Evolutionary conservation across 2,888 invertebrate species (phyloP).

Genomic region (Biston betularia): DNA sequence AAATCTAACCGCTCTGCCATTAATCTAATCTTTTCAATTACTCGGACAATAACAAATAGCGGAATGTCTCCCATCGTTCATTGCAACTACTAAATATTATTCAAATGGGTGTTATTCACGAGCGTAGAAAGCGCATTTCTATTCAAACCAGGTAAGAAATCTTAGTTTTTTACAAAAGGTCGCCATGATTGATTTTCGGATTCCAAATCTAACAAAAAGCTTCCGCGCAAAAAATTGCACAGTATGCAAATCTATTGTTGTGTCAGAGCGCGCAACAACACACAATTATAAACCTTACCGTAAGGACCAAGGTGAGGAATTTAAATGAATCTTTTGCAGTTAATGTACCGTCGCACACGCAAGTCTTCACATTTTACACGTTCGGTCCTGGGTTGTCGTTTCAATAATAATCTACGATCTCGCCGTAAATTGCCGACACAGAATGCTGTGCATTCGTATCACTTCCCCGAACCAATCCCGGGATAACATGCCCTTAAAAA

Average conservation of each 20-base stretch:
- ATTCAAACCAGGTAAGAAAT: conserved; percentile 50
- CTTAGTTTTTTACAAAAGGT: conserved; percentile 44
- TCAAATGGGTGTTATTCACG: conserved; percentile 27
- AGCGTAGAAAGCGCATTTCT: conserved; percentile 35
- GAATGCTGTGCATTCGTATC: conserved; percentile 5
- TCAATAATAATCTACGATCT: conserved; percentile 44
- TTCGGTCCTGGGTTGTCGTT: conserved; percentile 33
- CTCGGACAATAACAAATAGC: background rate
- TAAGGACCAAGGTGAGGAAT: background rate
- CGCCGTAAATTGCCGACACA: conserved; percentile 46
- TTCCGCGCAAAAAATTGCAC: conserved; percentile 53
- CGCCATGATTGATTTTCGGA: conserved; percentile 52
- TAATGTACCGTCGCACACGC: conserved; percentile 28
- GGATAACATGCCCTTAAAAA: conserved; percentile 4
- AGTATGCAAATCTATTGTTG: conserved; percentile 59
- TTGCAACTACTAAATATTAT: conserved; percentile 28
- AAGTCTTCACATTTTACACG: conserved; percentile 20
- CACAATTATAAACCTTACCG: background rate
- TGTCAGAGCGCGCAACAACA: background rate
- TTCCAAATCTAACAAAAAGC: conserved; percentile 51
- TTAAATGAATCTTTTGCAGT: background rate
- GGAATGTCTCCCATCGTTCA: conserved; percentile 8
- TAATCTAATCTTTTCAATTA: conserved; percentile 1
- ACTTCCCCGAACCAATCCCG: conserved; percentile 16
- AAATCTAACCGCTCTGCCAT: background rate